Evolutionary conservation across 2,888 invertebrate genomes (phyloP), one percentile per base, ranked within the genome.

Genomic region (Yponomeuta sedellus): DNA sequence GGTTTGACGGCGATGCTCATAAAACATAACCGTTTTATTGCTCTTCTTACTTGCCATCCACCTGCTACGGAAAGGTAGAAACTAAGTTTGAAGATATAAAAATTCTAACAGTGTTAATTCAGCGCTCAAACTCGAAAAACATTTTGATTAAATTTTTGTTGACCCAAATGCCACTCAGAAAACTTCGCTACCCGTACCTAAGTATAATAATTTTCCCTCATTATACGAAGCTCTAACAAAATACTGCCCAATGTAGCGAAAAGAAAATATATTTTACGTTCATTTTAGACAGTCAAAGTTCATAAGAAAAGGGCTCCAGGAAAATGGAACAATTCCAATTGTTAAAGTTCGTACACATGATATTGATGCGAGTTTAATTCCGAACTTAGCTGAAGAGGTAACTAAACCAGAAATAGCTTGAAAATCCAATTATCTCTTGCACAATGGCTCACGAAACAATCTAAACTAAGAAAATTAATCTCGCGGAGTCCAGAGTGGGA

Each of bases 391-490:
- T 80, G 73, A 80, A 83, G 85, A 83, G 86, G 86, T 86, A 88
- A 86, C 85, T 86, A 85, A 89, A 89, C 89, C 86, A 83, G 80
- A 81, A 86, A 86, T 83, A 85, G 84, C 78, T 83, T 81, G 84
- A 85, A 88, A 90, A 91, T 91, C 88, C 91, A 91, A 91, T 91
- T 91, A 91, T 86, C 86, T 83, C 86, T 75, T 85, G 88, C 87
- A 91, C 91, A 91, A 90, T 89, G 86, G 90, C 88, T 88, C 88
- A 88, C 90, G 88, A 90, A 90, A 91, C 91, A 90, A 91, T 91
- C 88, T 86, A 87, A 91, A 91, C 91, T 91, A 89, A 91, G 91
- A 91, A 91, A 90, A 91, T 91, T 91, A 91, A 91, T 91, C 91
- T 90, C 87, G 58, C 89, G 77, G 85, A 86, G 88, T 88, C 88